Evolutionary conservation across 2,113 vertebrate genomes (phyloP).

Genomic region (Onychorhynchus coronatus): DNA sequence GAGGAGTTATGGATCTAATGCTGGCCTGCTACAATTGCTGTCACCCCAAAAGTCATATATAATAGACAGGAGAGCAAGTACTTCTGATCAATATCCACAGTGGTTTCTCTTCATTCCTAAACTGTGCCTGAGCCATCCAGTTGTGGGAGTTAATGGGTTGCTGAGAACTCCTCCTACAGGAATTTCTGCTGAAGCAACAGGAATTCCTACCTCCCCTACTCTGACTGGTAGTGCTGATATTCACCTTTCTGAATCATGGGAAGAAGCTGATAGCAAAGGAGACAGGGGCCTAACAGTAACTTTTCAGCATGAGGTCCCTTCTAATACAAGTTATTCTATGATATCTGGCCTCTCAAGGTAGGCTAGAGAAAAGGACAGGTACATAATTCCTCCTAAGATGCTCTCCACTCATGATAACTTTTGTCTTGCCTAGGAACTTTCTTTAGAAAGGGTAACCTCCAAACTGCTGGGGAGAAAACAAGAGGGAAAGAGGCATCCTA

Average conservation of each 20-base stretch:
- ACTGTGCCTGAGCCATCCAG: neutral
- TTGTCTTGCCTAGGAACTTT: neutral
- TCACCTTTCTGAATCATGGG: neutral
- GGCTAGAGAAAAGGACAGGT: neutral
- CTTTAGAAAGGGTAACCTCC: neutral
- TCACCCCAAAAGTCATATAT: neutral
- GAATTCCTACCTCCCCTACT: neutral
- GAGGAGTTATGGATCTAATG: neutral
- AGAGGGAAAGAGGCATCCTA: neutral
- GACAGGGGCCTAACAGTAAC: neutral
- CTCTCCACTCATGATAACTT: neutral
- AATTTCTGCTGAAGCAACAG: neutral
- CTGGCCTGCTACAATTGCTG: neutral
- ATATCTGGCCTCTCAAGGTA: neutral
- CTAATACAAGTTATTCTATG: neutral
- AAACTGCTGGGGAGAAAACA: neutral
- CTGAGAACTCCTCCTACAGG: neutral
- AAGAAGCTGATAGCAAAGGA: neutral
- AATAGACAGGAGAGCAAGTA: neutral
- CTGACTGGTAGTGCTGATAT: neutral
- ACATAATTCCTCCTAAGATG: neutral
- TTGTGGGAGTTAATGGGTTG: neutral
- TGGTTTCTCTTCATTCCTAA: neutral
- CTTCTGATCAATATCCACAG: neutral
- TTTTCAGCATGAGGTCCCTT: neutral